Conservation (phyloP, 2,113 vertebrate genomes). For the Hemiprocne comata region DNA sequence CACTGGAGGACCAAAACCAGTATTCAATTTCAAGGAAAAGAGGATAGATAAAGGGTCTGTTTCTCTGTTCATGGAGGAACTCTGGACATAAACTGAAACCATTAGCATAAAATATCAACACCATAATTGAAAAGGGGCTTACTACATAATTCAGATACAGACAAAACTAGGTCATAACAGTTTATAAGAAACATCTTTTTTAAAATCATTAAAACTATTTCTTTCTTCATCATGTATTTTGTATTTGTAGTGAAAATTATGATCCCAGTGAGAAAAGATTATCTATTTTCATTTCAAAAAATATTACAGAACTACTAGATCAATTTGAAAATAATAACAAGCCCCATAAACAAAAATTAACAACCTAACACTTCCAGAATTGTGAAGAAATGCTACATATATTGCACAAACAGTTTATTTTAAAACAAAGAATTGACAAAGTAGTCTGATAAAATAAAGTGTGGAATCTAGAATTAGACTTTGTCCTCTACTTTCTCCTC, state of each 20-base stretch:
- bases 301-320: background rate
- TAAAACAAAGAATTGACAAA: background rate
- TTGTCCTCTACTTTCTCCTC: background rate
- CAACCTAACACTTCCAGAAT: background rate
- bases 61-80: background rate
- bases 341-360: background rate
- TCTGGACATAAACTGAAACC: background rate
- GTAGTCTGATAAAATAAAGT: background rate
- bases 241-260: background rate
- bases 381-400: background rate
- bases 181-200: background rate
- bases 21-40: background rate
- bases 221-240: background rate
- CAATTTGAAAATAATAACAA: background rate
- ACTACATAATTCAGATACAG: background rate
- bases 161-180: background rate
- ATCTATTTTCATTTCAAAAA: background rate
- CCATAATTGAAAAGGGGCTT: background rate
- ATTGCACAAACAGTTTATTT: background rate
- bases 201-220: background rate
- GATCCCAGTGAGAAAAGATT: background rate
- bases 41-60: background rate
- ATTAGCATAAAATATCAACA: background rate
- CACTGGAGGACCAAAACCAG: background rate
- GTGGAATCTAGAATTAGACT: background rate